Percentiles rank a stretch among this genome's conserved stretches.
These are phyloP conservation scores for Drosophila nigricruria DNA, from an alignment of 2,888 invertebrate genomes.

Conservation along the genomic window DNA sequence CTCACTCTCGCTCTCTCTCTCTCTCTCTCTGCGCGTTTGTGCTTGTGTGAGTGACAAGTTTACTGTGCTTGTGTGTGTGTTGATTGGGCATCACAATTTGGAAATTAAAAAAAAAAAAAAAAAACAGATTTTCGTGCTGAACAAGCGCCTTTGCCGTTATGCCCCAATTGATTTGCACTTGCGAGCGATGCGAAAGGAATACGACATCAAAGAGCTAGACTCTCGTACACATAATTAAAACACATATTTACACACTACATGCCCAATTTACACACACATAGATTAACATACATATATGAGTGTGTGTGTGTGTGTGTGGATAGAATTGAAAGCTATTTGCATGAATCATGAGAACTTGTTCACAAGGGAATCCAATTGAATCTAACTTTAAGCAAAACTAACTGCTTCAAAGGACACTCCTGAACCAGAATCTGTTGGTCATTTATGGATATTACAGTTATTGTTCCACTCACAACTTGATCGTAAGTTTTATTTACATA, in stretches of 20 bases:
- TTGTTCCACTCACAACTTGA: neutral
- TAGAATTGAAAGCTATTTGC: slow-evolving; percentile 2
- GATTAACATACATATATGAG: too few species aligned
- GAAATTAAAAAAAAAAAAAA: slow-evolving; percentile 23
- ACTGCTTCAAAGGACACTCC: neutral
- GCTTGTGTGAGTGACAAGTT: slow-evolving; percentile 3
- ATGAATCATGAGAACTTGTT: neutral
- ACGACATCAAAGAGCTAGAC: slow-evolving; percentile 41
- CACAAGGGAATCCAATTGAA: slow-evolving; percentile 8
- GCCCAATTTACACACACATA: neutral
- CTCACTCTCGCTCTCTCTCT: neutral
- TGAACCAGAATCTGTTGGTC: neutral
- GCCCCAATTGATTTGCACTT: slow-evolving; percentile 50
- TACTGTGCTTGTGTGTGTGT: slow-evolving; percentile 6
- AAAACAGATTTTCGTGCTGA: slow-evolving; percentile 31
- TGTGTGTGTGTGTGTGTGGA: neutral
- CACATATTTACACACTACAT: too few species aligned
- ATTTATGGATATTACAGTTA: slow-evolving; percentile 8
- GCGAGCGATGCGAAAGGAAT: slow-evolving; percentile 21
- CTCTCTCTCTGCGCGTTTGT: neutral
- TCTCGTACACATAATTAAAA: neutral
- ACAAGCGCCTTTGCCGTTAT: slow-evolving; percentile 30
- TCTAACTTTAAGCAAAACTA: neutral
- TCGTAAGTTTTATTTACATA: slow-evolving; percentile 19
- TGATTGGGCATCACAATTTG: slow-evolving; percentile 20